Evolutionary conservation across 2,888 invertebrate species (phyloP).

Genomic region (Caprella mutica): DNA sequence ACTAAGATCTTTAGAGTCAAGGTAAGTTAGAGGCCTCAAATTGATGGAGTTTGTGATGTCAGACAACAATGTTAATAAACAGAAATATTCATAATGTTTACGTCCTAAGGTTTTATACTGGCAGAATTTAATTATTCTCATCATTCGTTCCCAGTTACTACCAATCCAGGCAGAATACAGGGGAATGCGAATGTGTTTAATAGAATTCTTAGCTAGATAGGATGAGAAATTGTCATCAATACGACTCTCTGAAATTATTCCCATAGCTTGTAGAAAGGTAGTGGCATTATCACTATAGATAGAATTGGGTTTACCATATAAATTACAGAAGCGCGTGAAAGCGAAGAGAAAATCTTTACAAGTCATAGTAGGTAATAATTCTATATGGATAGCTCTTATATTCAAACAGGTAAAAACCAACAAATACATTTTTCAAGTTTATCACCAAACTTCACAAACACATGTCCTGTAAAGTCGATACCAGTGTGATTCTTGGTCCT

Average conservation of each 20-base stretch:
- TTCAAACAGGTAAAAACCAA: neutral
- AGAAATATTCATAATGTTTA: neutral
- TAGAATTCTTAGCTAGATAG: neutral
- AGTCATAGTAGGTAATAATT: neutral
- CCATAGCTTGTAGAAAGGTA: neutral
- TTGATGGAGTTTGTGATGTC: neutral
- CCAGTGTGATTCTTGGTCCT: neutral
- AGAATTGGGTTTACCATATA: neutral
- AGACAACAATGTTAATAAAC: neutral
- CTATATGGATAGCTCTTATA: neutral
- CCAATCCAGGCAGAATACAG: neutral
- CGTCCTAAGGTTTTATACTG: neutral
- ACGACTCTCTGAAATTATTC: neutral
- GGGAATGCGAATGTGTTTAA: neutral
- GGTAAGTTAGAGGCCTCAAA: neutral
- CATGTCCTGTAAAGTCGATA: constrained; percentile 2
- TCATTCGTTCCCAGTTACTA: neutral
- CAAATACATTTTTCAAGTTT: neutral
- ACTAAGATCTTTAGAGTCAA: neutral
- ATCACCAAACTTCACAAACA: neutral
- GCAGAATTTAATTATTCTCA: neutral
- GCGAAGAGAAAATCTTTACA: neutral
- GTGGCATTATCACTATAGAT: neutral
- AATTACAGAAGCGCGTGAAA: neutral
- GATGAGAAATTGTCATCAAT: neutral